Evolutionary conservation across 2,888 invertebrate species (phyloP).

Genomic region (Drosophila pullipes): DNA sequence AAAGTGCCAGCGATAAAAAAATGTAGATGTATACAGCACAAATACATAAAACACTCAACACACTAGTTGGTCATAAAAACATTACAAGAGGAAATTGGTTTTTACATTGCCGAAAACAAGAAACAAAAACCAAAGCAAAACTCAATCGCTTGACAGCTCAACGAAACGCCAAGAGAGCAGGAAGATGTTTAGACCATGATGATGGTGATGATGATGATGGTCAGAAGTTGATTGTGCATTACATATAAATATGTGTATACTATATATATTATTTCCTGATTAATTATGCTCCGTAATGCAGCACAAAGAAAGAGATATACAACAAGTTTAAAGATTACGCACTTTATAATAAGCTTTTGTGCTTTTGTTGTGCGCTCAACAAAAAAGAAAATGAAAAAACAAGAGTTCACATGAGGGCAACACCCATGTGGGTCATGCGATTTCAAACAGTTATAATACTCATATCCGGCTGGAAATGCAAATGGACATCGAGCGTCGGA

Average conservation of each 20-base stretch:
- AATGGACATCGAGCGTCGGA: constrained; percentile 27
- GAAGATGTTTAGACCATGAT: constrained; percentile 5
- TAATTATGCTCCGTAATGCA: constrained; percentile 62
- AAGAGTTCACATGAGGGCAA: constrained; percentile 35
- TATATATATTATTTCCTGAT: constrained; percentile 75
- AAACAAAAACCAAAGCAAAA: constrained; percentile 15
- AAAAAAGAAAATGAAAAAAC: background rate
- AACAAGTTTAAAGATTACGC: constrained; percentile 50
- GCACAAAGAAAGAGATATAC: constrained; percentile 34
- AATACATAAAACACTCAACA: constrained; percentile 30
- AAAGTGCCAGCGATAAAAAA: constrained; percentile 17
- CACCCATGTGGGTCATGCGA: constrained; percentile 51
- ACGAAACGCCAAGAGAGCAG: constrained; percentile 17
- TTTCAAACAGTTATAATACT: constrained; percentile 31
- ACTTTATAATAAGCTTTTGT: constrained; percentile 44
- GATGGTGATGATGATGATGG: constrained; percentile 17
- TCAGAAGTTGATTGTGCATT: constrained; percentile 36
- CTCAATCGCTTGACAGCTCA: constrained; percentile 21
- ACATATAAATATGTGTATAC: constrained; percentile 20
- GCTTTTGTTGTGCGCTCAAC: background rate
- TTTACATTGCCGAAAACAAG: constrained; percentile 14
- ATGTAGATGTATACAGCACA: background rate
- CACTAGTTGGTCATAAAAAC: constrained; percentile 33
- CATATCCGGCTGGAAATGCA: constrained; percentile 51
- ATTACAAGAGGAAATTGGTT: constrained; percentile 45